These are phyloP conservation scores for Parthenolecanium corni DNA, from an alignment of 2,888 invertebrate species.

Conservation along the genomic window DNA sequence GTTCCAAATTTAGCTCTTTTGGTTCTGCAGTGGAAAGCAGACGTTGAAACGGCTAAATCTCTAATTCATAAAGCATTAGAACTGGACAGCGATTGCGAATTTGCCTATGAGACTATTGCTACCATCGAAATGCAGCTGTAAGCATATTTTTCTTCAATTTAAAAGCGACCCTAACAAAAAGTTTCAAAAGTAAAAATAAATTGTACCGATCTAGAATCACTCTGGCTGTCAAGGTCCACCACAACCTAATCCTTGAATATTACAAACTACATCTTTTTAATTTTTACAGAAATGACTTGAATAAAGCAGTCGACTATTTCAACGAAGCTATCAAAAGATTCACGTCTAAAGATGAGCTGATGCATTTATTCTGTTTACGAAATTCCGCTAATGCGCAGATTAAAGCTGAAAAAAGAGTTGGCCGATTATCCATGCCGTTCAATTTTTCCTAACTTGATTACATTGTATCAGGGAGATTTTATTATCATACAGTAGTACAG, in stretches of 20 bases:
- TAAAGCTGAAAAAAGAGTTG: conserved; percentile 15
- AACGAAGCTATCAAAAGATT: conserved; percentile 64
- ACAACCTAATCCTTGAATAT: neutral
- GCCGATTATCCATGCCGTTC: neutral
- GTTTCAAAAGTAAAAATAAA: neutral
- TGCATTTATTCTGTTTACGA: conserved; percentile 16
- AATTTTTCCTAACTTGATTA: neutral
- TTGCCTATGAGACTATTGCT: conserved; percentile 89
- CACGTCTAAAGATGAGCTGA: conserved; percentile 9
- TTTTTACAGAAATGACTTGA: conserved; percentile 59
- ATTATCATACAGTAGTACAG: too few relatives aligned
- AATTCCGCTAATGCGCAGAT: conserved; percentile 15
- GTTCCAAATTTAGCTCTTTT: conserved; percentile 44
- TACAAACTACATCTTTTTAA: neutral
- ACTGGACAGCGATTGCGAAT: conserved; percentile 82
- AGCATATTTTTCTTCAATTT: conserved; percentile 37
- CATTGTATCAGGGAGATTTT: too few relatives aligned
- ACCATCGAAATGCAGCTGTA: conserved; percentile 88
- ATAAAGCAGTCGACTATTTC: conserved; percentile 70
- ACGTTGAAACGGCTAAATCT: conserved; percentile 64
- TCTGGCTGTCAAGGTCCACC: neutral
- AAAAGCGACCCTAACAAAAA: neutral
- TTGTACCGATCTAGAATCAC: neutral
- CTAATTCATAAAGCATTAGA: conserved; percentile 70
- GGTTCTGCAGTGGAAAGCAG: conserved; percentile 68